A percentile compares a stretch with the other conserved stretches of the same genome.
phyloP scores from a whole-genome alignment of 2,888 invertebrate species.

The Chrysotoxum bicinctum region DNA sequence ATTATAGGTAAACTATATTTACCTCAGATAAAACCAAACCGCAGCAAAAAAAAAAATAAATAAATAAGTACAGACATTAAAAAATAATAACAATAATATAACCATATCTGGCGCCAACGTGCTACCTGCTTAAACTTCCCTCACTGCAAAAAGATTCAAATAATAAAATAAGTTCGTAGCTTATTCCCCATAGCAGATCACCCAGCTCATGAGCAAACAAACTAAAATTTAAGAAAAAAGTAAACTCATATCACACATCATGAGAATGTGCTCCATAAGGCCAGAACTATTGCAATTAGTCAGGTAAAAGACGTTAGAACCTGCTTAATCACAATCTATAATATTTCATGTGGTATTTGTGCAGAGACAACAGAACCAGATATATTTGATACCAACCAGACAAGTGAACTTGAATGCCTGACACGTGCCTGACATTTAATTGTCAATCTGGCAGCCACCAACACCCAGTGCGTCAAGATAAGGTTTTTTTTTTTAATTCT shows the following conservation, averaged over 20 bases:
- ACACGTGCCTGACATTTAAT: slow-evolving; percentile 53
- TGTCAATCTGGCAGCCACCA: slow-evolving; percentile 15
- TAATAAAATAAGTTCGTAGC: not conserved
- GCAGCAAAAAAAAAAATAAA: not conserved
- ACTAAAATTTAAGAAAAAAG: not conserved
- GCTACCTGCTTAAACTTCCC: slow-evolving; percentile 18
- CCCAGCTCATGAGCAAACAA: not conserved
- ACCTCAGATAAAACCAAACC: slow-evolving; percentile 1
- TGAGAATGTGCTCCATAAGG: slow-evolving; percentile 27
- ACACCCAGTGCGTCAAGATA: slow-evolving; percentile 23
- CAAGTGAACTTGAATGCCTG: slow-evolving; percentile 52
- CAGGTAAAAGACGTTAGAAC: slow-evolving; percentile 37
- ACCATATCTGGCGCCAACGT: slow-evolving; percentile 47
- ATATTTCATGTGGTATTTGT: slow-evolving; percentile 6
- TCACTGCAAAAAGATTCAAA: not conserved
- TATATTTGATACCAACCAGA: not conserved
- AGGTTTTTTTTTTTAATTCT: not conserved
- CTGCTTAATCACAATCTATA: slow-evolving; percentile 50
- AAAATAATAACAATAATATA: slow-evolving; percentile 33
- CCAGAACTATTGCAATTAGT: slow-evolving; percentile 26
- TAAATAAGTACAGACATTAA: slow-evolving; percentile 17
- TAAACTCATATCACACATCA: not conserved
- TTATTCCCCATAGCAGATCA: not conserved
- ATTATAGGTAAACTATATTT: not conserved
- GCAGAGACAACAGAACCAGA: slow-evolving; percentile 3